Conservation (phyloP, 2,797 vertebrate genomes). For the Rhadinocentrus ornatus region DNA sequence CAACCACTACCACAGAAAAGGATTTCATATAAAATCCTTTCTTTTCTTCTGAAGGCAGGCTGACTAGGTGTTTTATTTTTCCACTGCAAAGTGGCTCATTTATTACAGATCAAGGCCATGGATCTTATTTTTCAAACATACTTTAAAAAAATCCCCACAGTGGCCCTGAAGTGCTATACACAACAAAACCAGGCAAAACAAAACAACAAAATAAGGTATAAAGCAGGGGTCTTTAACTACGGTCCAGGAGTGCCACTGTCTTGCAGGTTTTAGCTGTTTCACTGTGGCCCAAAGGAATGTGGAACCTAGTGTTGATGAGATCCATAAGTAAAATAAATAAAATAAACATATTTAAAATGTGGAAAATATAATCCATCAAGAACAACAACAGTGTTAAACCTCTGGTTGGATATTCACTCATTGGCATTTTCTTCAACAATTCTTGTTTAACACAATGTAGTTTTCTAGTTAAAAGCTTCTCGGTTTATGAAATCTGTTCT, state of each 20-base stretch:
- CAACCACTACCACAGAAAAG: conserved; percentile 11
- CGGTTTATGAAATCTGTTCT: neutral
- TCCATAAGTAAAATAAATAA: neutral
- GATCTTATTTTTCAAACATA: neutral
- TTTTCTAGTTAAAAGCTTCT: neutral
- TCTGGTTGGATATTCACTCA: neutral
- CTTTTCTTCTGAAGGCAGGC: conserved; percentile 15
- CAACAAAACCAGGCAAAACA: conserved; percentile 7
- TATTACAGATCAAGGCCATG: conserved; percentile 12
- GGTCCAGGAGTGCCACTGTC: neutral
- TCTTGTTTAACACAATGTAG: neutral
- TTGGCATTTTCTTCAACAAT: neutral
- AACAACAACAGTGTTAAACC: neutral
- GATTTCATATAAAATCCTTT: conserved; percentile 20
- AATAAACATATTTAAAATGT: neutral
- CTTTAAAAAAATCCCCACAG: neutral
- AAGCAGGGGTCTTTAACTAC: neutral
- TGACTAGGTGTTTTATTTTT: conserved; percentile 8
- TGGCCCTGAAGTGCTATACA: conserved; percentile 9
- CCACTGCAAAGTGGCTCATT: neutral
- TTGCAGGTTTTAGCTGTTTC: neutral
- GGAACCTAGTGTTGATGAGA: neutral
- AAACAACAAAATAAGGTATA: neutral
- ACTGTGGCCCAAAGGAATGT: neutral
- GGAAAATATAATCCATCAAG: neutral